Base-by-base conservation (phyloP, 2,888 invertebrate genomes). In the Epicampocera succincta region DNA sequence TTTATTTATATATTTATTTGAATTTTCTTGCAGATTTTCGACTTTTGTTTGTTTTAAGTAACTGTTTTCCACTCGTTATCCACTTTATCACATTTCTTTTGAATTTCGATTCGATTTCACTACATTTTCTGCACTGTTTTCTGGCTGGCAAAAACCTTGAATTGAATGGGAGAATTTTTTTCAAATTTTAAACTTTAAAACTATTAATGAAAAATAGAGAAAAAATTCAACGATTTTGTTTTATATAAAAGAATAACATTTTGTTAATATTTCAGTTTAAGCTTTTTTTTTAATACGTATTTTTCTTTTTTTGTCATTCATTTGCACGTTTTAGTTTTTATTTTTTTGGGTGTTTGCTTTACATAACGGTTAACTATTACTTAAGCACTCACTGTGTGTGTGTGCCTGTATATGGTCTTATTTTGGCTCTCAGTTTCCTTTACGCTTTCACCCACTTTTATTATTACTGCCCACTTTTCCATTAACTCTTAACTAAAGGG, bases 321-420 rank as follows among this genome's bases (percentile, higher is more conserved):
- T 80, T 86, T 84, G 78, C 86, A 85, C 83, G 72, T 72, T 78
- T 66, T 42, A 21, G 58, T 71, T 66, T 76, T 71, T 48, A 29
- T 56, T 52, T 13, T 78, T 80, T 74, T 82, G 82, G 78, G 82
- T 82, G 78, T 78, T 82, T 82, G 82, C 82, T 82, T 82, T 82
- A 82, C 68, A 75, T 82, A 82, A 82, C 78, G 69, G 69, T 75
- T 52, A 60, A 42, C 40, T 69, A 15, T 44, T 66, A 85, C 87
- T 85, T 83, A 82, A 80, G 84, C 84, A 84, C 84, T 86, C 83
- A 61, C 56, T 65, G 50, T 76, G 33, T 66, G 25, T 25, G 33
- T 33, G 33, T 33, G 5, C 1, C 1, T 33, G 33, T 33, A 9
- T 33, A 8, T 33, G 33, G 9, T 15, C 60, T 25, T 42, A 83